Percentiles rank a stretch among this genome's conserved stretches.
Conservation (phyloP, 2,888 invertebrate species). For the Microchrysa polita region DNA sequence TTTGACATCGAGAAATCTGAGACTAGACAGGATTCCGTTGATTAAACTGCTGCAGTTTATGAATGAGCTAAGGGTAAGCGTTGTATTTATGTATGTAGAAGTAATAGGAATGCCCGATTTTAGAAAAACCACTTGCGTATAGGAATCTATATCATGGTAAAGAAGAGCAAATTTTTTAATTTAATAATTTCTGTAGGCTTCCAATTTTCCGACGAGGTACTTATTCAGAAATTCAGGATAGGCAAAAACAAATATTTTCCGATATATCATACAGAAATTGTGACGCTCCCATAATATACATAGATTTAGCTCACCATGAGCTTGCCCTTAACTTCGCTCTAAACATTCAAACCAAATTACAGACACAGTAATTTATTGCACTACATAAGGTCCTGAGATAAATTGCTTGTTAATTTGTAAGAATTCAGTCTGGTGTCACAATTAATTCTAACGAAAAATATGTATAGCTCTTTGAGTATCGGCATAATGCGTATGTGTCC, state of each 20-base stretch:
- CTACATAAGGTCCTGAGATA: slow-evolving; percentile 45
- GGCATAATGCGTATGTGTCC: background rate
- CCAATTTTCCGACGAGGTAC: too few species aligned
- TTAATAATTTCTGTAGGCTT: too few species aligned
- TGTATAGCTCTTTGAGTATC: background rate
- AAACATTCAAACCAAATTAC: slow-evolving; percentile 5
- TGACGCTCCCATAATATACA: too few species aligned
- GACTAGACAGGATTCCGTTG: background rate
- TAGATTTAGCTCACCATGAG: slow-evolving; percentile 3
- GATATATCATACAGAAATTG: too few species aligned
- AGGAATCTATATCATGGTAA: too few species aligned
- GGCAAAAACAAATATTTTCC: too few species aligned
- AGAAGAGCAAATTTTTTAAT: too few species aligned
- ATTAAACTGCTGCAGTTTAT: background rate
- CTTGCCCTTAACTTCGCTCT: slow-evolving; percentile 11
- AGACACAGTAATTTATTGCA: slow-evolving; percentile 47
- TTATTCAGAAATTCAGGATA: too few species aligned
- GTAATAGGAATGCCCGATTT: too few species aligned
- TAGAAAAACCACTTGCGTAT: too few species aligned
- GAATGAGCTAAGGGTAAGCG: background rate
- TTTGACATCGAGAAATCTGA: slow-evolving; percentile 12
- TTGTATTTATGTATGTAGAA: too few species aligned
- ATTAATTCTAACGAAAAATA: slow-evolving; percentile 46
- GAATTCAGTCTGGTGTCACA: slow-evolving; percentile 50
- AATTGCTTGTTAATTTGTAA: slow-evolving; percentile 51